Conservation (phyloP, 2,797 vertebrate species). For the Sciaenops ocellatus region DNA sequence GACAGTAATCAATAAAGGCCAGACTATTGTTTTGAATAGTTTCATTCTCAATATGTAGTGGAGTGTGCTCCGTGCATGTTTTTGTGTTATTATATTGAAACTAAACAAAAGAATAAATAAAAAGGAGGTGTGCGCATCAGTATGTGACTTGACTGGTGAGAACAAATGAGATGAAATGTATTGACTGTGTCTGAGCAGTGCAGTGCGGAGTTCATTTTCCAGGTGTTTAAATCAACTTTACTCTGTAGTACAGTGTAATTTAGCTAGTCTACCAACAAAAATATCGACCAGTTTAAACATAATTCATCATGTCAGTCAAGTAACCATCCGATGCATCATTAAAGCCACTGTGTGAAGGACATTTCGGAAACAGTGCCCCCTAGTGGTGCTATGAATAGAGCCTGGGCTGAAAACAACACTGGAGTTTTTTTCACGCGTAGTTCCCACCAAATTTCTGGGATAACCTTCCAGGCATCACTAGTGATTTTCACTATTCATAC, state of each 20-base stretch:
- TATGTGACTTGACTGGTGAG: conserved; percentile 4
- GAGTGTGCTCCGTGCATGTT: background rate
- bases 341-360: background rate
- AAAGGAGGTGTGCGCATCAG: conserved; percentile 16
- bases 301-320: background rate
- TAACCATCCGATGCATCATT: background rate
- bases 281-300: background rate
- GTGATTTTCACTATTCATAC: too few species aligned
- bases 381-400: too few species aligned
- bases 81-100: conserved; percentile 5
- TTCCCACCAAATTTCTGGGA: too few species aligned
- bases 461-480: too few species aligned
- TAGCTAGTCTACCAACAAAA: background rate
- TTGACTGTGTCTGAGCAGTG: background rate
- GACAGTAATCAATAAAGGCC: conserved; percentile 30
- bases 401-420: too few species aligned
- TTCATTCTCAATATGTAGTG: background rate
- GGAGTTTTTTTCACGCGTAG: too few species aligned
- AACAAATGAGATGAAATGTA: conserved; percentile 5
- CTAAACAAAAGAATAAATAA: conserved; percentile 17
- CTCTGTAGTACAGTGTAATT: background rate
- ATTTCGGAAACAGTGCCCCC: background rate
- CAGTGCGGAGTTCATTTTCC: background rate
- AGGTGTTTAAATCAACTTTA: background rate
- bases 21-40: conserved; percentile 4